Base-by-base conservation (phyloP, 2,113 vertebrate species). In the Calcarius ornatus region DNA sequence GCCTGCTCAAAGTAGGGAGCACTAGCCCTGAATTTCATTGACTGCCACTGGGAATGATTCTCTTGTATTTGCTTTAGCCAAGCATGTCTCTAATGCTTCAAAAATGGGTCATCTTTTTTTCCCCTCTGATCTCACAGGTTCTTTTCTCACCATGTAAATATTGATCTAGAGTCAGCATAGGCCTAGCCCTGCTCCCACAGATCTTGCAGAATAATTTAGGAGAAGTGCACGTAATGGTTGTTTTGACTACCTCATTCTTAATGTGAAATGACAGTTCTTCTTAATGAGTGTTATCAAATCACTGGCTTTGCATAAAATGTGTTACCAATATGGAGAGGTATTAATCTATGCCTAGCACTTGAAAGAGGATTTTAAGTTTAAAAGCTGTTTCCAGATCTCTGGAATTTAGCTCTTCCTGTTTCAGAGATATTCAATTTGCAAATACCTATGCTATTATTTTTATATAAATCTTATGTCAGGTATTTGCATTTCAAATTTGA, bases 401-500 rank as follows among this genome's bases (percentile, higher is more conserved):
- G 21, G 88, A 84, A 84, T 78, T 94, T 94, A 96, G 37, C 40
- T 64, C 9, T 27, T 73, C 56, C 28, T 86, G 38, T 95, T 88
- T 81, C 69, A 91, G 43, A 77, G 64, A 16, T 60, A 51, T n/a
- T 78, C 35, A n/a, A 6, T 43, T 86, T 64, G 51, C 51, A 94
- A 84, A 91, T 81, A 33, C 27, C 8, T 31, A 9, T 38, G 38
- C 59, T 73, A 70, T 54, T 86, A 16, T 73, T 92, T 92, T 86
- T 76, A 82, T 85, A 25, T 57, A 84, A 94, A 81, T 37, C 60
- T 43, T 69, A 6, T 81, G 81, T 81, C 45, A 70, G 56, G 21
- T 88, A 81, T 86, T 94, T 92, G 63, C 68, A 33, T 94, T 93
- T 86, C 70, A 91, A 47, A 95, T 90, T 60, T 69, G 12, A 11